Evolutionary conservation across 1,140 invertebrate species (phyloP), one percentile per base, ranked within the genome.

Genomic region (Cylas formicarius): DNA sequence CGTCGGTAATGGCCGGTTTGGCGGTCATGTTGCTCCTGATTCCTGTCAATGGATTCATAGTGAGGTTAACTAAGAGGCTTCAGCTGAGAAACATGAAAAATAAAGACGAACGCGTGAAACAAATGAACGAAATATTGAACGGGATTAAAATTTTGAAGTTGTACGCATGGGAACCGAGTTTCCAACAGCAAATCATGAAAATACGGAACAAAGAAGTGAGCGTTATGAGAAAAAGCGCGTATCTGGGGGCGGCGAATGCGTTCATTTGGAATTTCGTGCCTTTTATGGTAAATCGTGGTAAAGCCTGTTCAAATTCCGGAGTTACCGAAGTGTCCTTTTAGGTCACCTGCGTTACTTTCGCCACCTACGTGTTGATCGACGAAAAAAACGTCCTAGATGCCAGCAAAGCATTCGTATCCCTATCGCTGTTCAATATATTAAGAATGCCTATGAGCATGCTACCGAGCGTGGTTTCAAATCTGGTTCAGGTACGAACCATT

Each of bases 391-490:
- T 90, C 38, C 72, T 98, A 61, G 83, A 92, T 67, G 84, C 92
- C 55, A 76, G 80, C 64, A 93, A 78, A 60, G 95, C 90, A 53
- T 99, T 98, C 75, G 94, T 98, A 44, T 90, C 94, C 50, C 74
- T 99, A 53, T 88, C 93, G 63, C 79, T 98, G 56, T 98, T 99
- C 75, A 97, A 98, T 72, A 91, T 97, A 55, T 79, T 99, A 53
- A 80, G 92, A 61, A 92, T 94, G 67, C 92, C 94, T 55, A 72
- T 92, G 57, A 86, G 81, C 60, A 84, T 87, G 81, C 76, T 89
- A 68, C 86, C 86, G 60, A 88, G 87, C 78, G 80, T 88, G 74
- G 86, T 90, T 65, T 80, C 79, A 61, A 88, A 85, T 68, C 72
- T 89, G 57, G 84, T 91, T 54, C 86, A 90, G 82, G 86, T 90